Evolutionary conservation across 2,888 invertebrate species (phyloP).

Genomic region (Schizotus pectinicornis): DNA sequence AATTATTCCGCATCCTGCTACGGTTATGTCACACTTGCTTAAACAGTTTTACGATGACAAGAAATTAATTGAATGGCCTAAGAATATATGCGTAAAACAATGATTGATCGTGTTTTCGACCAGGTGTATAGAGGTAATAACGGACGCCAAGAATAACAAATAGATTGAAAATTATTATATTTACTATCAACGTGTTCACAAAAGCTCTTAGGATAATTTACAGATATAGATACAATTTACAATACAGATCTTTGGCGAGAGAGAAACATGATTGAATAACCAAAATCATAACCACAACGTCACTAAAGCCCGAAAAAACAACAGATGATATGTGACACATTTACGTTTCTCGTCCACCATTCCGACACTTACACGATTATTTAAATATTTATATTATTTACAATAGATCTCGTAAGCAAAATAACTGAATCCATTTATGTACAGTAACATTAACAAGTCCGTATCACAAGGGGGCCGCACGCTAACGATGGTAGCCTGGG

Average conservation of each 20-base stretch:
- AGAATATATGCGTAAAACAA: too few relatives aligned
- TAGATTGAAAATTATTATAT: constrained; percentile 58
- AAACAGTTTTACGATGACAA: too few relatives aligned
- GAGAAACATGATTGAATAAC: constrained; percentile 47
- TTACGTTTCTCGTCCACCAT: constrained; percentile 55
- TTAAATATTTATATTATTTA: constrained; percentile 55
- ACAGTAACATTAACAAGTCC: constrained; percentile 45
- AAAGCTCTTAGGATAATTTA: constrained; percentile 57
- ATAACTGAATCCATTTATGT: constrained; percentile 51
- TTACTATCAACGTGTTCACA: constrained; percentile 58
- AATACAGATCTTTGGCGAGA: constrained; percentile 57
- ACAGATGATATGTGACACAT: constrained; percentile 48
- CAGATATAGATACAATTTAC: constrained; percentile 51
- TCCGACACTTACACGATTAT: constrained; percentile 45
- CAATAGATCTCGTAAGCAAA: constrained; percentile 41
- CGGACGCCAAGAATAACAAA: constrained; percentile 6
- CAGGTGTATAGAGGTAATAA: background rate
- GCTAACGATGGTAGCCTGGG: constrained; percentile 55
- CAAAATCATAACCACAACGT: constrained; percentile 28
- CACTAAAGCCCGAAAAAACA: constrained; percentile 27
- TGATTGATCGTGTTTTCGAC: too few relatives aligned
- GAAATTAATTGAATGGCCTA: too few relatives aligned
- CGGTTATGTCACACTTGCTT: too few relatives aligned
- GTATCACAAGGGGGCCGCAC: constrained; percentile 49
- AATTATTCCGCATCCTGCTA: too few relatives aligned